Base-by-base conservation (phyloP, 2,888 invertebrate species). In the Xylota segnis region DNA sequence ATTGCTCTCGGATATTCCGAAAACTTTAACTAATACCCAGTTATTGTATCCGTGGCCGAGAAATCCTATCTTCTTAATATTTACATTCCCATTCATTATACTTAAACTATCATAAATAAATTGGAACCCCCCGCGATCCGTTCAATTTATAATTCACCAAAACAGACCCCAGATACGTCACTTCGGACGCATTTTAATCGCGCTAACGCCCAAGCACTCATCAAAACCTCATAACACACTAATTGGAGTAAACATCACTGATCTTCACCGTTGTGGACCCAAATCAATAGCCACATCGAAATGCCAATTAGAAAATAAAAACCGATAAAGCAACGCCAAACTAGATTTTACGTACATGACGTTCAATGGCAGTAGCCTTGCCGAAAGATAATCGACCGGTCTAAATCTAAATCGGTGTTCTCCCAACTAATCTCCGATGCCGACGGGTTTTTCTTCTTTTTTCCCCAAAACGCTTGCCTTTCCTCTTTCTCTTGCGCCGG, bases 371-470 rank as follows among this genome's bases (percentile, higher is more conserved):
- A 37, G 52, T 65, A 56, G 56, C 65, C 65, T 65, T 65, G 56
- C 27, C 37, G 27, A 75, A 37, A 43, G 65, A 75, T 75, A 65
- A 56, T 23, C 16, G 65, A 65, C 75, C 56, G 56, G 63, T 63
- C 63, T 40, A 54, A 66, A 47, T 56, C 47, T 18, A 18, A 9
- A 37, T 40, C 23, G 23, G 40, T 58, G 50, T 50, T 43, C 61
- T 61, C 16, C 27, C 37, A 12, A 7, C 4, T 16, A 0, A 16
- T 43, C 12, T 10, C 12, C 23, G 12, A 12, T 10, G n/a, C 12
- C 3, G 74, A 74, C 54, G 32, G 74, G 63, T 65, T 74, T 65
- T 65, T 52, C 50, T 34, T 63, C 54, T 43, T 63, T 54, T 52
- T 29, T 16, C 5, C 12, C n/a, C 37, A 16, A n/a, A n/a, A n/a